Base-by-base conservation (phyloP, 2,888 invertebrate species). In the Ormia ochracea region DNA sequence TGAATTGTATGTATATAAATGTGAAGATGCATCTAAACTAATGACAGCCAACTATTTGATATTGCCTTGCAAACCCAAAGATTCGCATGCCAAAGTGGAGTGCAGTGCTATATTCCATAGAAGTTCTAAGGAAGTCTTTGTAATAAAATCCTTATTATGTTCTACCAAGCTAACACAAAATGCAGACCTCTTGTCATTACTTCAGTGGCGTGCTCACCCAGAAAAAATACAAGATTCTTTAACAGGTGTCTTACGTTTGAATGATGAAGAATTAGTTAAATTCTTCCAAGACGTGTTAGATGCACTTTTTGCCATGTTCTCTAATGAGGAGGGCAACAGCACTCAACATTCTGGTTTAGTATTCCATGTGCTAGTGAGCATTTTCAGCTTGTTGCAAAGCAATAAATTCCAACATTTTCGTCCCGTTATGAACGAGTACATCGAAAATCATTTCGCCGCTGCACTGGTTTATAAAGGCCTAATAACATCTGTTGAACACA, bases 121-220 rank as follows among this genome's bases (percentile, higher is more conserved):
- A 84, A 96, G 96, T 82, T 93, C 94, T 81, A 96, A 96, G 88
- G 98, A 98, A 90, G 92, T 93, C 12, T 94, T 97, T 77, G 93
- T 93, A 45, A 93, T 98, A 9, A 93, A 93, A 85, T 97, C 98
- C 0, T 89, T 96, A 43, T 91, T 98, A 23, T 98, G 97, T 89
- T 98, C 98, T 21, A 98, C 98, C n/a, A 98, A 98, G 89, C 91
- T 98, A 7, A 98, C 98, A 0, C 98, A 98, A 90, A 98, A 98
- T 87, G 95, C 96, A 85, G 97, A 98, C 90, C 91, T 98, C 31
- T 90, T 98, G 78, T 96, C 96, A 4, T 90, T 98, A 48, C 91
- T 98, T 2, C 96, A 97, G 88, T 98, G 98, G 98, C 95, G 96
- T 82, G 94, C 95, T 0, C 94, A 95, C 84, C 96, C 96, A 0